Conservation (phyloP, 2,888 invertebrate species). For the Carcina quercana region DNA sequence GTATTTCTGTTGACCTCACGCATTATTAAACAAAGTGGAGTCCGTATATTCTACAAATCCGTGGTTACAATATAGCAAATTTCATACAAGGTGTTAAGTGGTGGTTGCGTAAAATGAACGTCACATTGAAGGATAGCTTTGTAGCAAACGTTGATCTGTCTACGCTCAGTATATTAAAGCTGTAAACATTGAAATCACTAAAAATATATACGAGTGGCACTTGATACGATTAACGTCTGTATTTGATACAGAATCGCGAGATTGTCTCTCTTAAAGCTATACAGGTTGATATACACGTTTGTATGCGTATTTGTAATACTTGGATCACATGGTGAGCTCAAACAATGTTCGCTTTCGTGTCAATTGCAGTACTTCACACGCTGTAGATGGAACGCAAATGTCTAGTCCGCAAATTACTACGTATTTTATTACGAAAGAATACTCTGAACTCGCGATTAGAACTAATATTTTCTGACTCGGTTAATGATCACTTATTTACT, state of each 20-base stretch:
- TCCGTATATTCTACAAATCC: not conserved
- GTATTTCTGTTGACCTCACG: too few species aligned
- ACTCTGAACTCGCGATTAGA: too few species aligned
- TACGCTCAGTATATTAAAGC: not conserved
- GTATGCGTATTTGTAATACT: constrained; percentile 67
- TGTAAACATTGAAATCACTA: not conserved
- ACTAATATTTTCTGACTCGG: too few species aligned
- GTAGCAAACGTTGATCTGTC: not conserved
- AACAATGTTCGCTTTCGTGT: too few species aligned
- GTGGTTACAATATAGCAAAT: not conserved
- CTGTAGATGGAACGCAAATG: too few species aligned
- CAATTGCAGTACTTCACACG: too few species aligned
- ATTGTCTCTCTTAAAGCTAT: constrained; percentile 60
- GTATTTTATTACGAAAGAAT: too few species aligned
- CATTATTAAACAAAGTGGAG: not conserved
- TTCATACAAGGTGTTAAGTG: not conserved
- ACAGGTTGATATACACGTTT: constrained; percentile 52
- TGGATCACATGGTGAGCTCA: constrained; percentile 31
- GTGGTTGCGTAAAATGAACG: not conserved
- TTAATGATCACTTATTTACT: too few species aligned
- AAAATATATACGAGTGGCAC: constrained; percentile 49
- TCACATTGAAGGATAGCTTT: not conserved
- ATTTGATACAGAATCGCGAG: constrained; percentile 61
- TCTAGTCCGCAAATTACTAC: too few species aligned
- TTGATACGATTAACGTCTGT: constrained; percentile 47